Conservation (phyloP, 2,113 vertebrate species). For the Podarcis muralis region DNA sequence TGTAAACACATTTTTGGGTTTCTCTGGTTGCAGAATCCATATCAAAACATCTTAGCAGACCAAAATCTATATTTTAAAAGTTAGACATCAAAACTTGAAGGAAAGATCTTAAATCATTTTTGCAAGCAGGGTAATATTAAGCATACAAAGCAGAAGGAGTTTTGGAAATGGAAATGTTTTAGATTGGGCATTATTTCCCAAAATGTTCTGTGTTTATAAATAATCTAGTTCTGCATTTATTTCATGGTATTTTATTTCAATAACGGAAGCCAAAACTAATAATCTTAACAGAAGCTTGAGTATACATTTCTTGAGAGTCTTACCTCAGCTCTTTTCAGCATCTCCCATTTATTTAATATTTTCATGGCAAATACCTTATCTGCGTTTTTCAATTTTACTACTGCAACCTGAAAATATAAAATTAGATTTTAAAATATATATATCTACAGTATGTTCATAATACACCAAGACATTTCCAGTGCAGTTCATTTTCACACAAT, state of each 20-base stretch:
- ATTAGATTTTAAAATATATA: background rate
- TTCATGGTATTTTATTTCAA: background rate
- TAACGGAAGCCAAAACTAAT: conserved; percentile 21
- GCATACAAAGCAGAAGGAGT: background rate
- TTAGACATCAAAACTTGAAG: background rate
- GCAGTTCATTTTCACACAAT: background rate
- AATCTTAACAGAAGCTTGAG: conserved; percentile 18
- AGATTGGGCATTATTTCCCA: background rate
- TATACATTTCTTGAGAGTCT: conserved; percentile 49
- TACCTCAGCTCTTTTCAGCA: conserved; percentile 99
- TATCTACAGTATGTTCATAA: background rate
- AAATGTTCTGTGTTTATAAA: background rate
- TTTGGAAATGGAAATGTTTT: background rate
- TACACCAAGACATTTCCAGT: background rate
- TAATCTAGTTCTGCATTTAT: background rate
- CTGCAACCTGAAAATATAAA: conserved; percentile 88
- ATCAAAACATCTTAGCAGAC: background rate
- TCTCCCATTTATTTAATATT: conserved; percentile 99
- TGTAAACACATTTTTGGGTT: background rate
- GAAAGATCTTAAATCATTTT: background rate
- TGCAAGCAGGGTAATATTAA: background rate
- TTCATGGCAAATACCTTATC: conserved; percentile 99
- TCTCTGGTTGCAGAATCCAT: background rate
- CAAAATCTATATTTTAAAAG: background rate
- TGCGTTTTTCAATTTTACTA: conserved; percentile 95